Base-by-base conservation (phyloP, 23 tunicate species). In the Halocynthia roretzi region DNA sequence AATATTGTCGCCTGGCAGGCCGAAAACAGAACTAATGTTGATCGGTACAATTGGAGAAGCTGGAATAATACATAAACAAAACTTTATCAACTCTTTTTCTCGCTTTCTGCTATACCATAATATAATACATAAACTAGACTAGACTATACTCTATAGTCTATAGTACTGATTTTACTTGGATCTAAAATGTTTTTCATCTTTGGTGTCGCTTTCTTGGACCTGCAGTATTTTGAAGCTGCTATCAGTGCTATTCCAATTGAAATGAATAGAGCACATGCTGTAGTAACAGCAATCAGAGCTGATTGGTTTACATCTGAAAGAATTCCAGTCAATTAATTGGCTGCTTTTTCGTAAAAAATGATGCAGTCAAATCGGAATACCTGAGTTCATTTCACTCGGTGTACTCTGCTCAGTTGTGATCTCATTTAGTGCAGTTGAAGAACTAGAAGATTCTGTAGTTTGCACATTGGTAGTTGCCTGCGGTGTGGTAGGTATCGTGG, bases 211-310 rank as follows among this genome's bases (percentile, higher is more conserved):
- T 65, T 65, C 19, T 15, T 11, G 10, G 10, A 20, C 31, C 19
- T 65, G n/a, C 22, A 65, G 31, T 48, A 65, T 20, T 40, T 65
- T 65, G 70, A 20, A 20, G 19, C 19, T 11, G 70, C 70, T 8
- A 65, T 15, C 19, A 65, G 19, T 65, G 70, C 70, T 20, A 65
- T 65, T 15, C 22, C 70, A 8, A 65, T 11, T 9, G 48, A 65
- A 20, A 65, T 65, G 5, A 65, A 65, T 15, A 65, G 31, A 20
- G 70, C 70, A 20, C 70, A 40, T 15, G 48, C 70, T 11, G 70
- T 10, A 65, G 48, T 65, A 20, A 5, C 70, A 65, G 70, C 70
- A 8, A 65, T 65, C 70, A 65, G 19, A 20, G 70, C 70, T 20
- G 70, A 65, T 15, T 65, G 22, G 10, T 40, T 11, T 15, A 65